Evolutionary conservation across 2,888 invertebrate genomes (phyloP), one percentile per base, ranked within the genome.

Genomic region (Idaea biselata): DNA sequence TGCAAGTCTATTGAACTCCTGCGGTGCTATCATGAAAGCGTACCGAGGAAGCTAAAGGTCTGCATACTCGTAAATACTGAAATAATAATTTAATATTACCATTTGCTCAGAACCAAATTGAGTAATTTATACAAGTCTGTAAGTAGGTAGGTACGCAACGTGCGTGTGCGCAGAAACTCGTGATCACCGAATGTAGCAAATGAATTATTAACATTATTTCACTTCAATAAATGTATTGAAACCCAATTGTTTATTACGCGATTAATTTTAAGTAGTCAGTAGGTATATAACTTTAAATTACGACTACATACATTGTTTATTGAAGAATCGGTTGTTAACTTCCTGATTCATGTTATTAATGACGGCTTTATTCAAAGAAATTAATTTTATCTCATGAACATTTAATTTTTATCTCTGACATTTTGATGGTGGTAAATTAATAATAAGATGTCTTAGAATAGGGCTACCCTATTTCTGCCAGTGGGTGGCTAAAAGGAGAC

Each of bases 51-150:
- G 89, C 88, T 74, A 65, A 72, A 72, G 59, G 57, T 55, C 58
- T 66, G 60, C 67, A 58, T 31, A 65, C 68, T 65, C 74, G 69
- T 68, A 72, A 71, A 78, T 79, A 83, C 79, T 73, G 78, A 78
- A 72, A 80, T 85, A 83, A 85, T 89, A 86, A 89, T 88, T 90
- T 86, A 86, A 88, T 86, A 84, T 82, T 3, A 83, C 84, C 83
- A 82, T 87, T 88, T 84, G 84, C 82, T 82, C 73, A 71, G 70
- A 73, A 81, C 82, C 74, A 84, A 89, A 91, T 91, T 91, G 89
- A 91, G 88, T 88, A 89, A 90, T 91, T 89, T 91, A 88, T 87
- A 78, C 78, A 82, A 65, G 70, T 72, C 72, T 70, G 66, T 71
- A 59, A 59, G 64, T 74, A 73, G 63, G 73, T 76, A 75, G 3